phyloP scores from a whole-genome alignment of 2,113 vertebrate genomes.

The Hiodon tergisus region DNA sequence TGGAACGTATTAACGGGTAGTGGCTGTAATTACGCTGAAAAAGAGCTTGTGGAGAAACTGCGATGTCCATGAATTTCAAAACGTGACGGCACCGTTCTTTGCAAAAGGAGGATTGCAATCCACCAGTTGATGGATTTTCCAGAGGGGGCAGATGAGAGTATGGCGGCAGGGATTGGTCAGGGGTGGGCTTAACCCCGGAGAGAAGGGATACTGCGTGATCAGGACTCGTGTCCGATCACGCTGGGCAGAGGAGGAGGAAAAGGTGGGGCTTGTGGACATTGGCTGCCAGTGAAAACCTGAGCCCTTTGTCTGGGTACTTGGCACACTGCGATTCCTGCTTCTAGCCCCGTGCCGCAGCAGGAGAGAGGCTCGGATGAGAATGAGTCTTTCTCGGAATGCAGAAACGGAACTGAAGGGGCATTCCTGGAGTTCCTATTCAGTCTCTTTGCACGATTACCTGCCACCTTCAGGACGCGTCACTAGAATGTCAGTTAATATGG shows the following conservation, averaged over 20 bases:
- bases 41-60: slow-evolving; percentile 23
- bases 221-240: slow-evolving; percentile 34
- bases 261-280: background rate
- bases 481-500: no score
- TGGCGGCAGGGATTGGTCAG: background rate
- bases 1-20: slow-evolving; percentile 10
- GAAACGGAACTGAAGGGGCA: background rate
- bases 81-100: slow-evolving; percentile 19
- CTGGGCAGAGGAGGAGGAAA: slow-evolving; percentile 13
- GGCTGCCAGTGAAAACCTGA: slow-evolving; percentile 1
- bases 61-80: slow-evolving; percentile 19
- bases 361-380: background rate
- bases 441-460: background rate
- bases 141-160: slow-evolving; percentile 2
- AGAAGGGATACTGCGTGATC: slow-evolving; percentile 31
- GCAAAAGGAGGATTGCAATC: slow-evolving; percentile 1
- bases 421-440: background rate
- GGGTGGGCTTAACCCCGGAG: slow-evolving; percentile 17
- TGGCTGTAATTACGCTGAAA: background rate
- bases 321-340: background rate
- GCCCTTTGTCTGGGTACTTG: slow-evolving; percentile 11
- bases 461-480: background rate
- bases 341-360: background rate
- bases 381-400: background rate
- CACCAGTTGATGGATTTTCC: slow-evolving; percentile 27